These are phyloP conservation scores for Meteorus cinctellus DNA, from an alignment of 2,888 invertebrate species.

Conservation along the genomic window DNA sequence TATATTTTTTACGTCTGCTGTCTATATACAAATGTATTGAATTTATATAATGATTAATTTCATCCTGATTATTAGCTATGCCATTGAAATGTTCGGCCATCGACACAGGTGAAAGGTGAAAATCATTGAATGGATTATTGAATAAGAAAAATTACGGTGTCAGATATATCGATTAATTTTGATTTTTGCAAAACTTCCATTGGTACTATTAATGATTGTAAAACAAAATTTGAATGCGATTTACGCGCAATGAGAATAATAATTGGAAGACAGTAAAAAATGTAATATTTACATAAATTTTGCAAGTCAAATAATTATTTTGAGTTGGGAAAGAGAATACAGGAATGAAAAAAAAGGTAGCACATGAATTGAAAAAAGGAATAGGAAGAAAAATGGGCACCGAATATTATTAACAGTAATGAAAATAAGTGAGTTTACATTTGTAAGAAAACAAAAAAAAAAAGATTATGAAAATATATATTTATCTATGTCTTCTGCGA, in stretches of 20 bases:
- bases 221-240: not conserved
- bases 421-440: slow-evolving; percentile 73
- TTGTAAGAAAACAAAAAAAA: slow-evolving; percentile 65
- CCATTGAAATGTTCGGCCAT: not conserved
- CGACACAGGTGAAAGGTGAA: too few relatives aligned
- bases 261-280: not conserved
- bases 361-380: slow-evolving; percentile 60
- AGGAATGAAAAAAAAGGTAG: slow-evolving; percentile 56
- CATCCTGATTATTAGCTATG: slow-evolving; percentile 3
- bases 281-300: slow-evolving; percentile 4
- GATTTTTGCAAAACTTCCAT: not conserved
- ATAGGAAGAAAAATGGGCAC: slow-evolving; percentile 63
- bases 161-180: not conserved
- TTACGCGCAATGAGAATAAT: not conserved
- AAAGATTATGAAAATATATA: slow-evolving; percentile 74
- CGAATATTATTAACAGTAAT: slow-evolving; percentile 73
- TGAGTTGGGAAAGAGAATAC: not conserved
- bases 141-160: not conserved
- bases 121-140: not conserved
- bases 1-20: slow-evolving; percentile 3
- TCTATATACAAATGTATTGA: slow-evolving; percentile 4
- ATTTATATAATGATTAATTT: slow-evolving; percentile 9
- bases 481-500: slow-evolving; percentile 75
- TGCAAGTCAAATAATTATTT: not conserved
- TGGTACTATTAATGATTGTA: not conserved